Base-by-base conservation (phyloP, 2,888 invertebrate genomes). In the Sarcophaga caerulescens region DNA sequence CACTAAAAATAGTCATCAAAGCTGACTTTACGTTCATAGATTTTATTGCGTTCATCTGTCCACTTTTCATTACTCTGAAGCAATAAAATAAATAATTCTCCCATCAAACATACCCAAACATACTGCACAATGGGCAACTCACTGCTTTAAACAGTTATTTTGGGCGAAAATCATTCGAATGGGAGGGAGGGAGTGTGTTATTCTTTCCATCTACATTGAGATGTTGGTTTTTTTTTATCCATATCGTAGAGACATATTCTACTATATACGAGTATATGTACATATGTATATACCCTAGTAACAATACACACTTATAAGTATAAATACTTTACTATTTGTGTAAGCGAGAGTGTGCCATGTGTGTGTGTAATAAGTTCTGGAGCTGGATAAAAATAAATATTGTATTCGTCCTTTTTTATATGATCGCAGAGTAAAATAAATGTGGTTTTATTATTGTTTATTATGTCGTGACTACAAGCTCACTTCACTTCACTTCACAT, bases 361-460 rank as follows among this genome's bases (percentile, higher is more conserved):
- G 52, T 14, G 6, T 47, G 14, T 47, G 14, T 14, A 14, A 47
- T 11, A 14, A 14, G 14, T 14, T 14, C 52, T 52, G 52, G 14
- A 52, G 35, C 17, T 52, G 52, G 52, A 52, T 52, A 52, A 52
- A 17, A 52, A 17, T 52, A 17, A 52, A 14, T 47, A 47, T 52
- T 52, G 52, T 17, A 52, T 3, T 52, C 14, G 52, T 52, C 17
- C 5, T 14, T 17, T 47, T 17, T 12, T 35, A 11, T 25, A 25
- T 35, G 45, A 71, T 81, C 77, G 69, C 77, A 63, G 23, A 74
- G 74, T 14, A 59, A 74, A 21, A 78, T 78, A 77, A 81, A 78
- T 81, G 63, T 78, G 47, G 59, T 81, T 81, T 81, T 74, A 74
- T 85, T 78, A 78, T 81, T 77, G 73, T 85, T 85, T 81, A 81